A percentile compares a stretch with the other conserved stretches of the same genome.
Evolutionary conservation across 2,797 vertebrate species (phyloP).

Genomic region (Rhabdophis nuchalis): DNA sequence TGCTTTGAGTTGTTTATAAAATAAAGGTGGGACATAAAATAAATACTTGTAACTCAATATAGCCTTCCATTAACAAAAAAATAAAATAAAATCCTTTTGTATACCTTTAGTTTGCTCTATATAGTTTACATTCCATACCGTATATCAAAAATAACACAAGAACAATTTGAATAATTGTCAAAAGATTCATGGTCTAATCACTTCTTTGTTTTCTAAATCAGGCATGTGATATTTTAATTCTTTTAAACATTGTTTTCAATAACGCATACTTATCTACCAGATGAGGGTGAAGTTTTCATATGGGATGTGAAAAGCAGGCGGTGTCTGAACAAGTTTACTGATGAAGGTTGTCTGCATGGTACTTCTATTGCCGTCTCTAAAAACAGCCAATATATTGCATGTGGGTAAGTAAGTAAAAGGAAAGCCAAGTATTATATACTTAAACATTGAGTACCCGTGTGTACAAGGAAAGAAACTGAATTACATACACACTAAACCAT

Average conservation of each 20-base stretch:
- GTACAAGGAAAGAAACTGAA: background rate
- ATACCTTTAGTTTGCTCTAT: background rate
- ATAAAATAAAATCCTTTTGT: background rate
- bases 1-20: background rate
- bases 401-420: constrained; percentile 75
- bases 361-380: constrained; percentile 72
- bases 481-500: background rate
- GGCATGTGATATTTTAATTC: background rate
- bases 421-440: background rate
- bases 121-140: background rate
- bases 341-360: constrained; percentile 75
- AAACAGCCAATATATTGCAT: constrained; percentile 77
- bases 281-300: constrained; percentile 74
- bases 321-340: constrained; percentile 74
- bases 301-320: constrained; percentile 78
- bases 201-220: background rate
- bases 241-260: background rate
- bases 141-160: background rate
- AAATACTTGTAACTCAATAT: background rate
- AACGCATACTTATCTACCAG: constrained; percentile 47
- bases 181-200: background rate
- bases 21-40: background rate
- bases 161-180: background rate
- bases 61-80: background rate
- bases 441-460: background rate